Evolutionary conservation across 1,140 invertebrate genomes (phyloP).

Genomic region (Drosophila bifasciata): DNA sequence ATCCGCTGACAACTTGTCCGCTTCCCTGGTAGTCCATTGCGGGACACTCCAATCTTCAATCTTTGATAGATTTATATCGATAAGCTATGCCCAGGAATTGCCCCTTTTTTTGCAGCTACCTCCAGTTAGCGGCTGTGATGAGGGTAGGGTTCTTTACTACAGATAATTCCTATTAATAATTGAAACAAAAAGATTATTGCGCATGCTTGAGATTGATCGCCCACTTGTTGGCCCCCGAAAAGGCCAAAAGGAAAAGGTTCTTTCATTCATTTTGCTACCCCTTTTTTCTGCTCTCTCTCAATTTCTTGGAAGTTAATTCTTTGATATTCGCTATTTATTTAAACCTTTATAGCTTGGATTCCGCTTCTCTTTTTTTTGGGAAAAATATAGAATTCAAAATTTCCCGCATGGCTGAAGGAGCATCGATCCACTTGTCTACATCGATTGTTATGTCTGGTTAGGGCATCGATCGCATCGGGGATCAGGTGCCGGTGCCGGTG

Average conservation of each 20-base stretch:
- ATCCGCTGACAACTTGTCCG: constrained; percentile 49
- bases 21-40: constrained; percentile 67
- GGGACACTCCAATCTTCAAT: constrained; percentile 22
- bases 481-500: constrained; percentile 50
- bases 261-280: constrained; percentile 46
- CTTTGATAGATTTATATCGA: constrained; percentile 42
- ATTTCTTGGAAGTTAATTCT: constrained; percentile 74
- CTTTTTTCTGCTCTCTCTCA: constrained; percentile 33
- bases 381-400: constrained; percentile 42
- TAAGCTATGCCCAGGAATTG: constrained; percentile 51
- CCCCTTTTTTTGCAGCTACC: constrained; percentile 43
- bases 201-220: constrained; percentile 69
- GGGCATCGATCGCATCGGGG: constrained; percentile 69
- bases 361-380: constrained; percentile 40
- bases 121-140: constrained; percentile 65
- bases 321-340: constrained; percentile 66
- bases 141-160: constrained; percentile 65
- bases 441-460: constrained; percentile 63
- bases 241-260: constrained; percentile 35
- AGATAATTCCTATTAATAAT: constrained; percentile 45
- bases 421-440: constrained; percentile 41
- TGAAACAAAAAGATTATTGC: constrained; percentile 67
- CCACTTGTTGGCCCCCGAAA: constrained; percentile 46
- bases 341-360: constrained; percentile 17
- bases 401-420: constrained; percentile 60